phyloP scores from a whole-genome alignment of 1,140 invertebrate species.

The Drosophila tani region DNA sequence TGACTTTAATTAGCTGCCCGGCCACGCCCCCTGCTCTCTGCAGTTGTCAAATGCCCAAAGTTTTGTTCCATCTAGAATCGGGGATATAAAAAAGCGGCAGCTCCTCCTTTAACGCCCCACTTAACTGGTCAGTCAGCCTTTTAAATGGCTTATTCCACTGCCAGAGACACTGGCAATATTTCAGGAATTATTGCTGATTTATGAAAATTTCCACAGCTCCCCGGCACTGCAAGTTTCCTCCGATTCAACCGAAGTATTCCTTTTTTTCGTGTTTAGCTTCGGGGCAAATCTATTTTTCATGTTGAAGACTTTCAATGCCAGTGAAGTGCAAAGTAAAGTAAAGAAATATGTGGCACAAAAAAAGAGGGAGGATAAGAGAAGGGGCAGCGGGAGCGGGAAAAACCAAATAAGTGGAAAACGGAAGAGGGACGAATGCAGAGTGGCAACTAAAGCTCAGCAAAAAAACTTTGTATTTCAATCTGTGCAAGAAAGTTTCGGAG shows the following conservation, averaged over 20 bases:
- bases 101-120: constrained; percentile 33
- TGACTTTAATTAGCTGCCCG: constrained; percentile 68
- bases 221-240: constrained; percentile 39
- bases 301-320: constrained; percentile 69
- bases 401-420: constrained; percentile 72
- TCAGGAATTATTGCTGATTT: constrained; percentile 70
- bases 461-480: constrained; percentile 82
- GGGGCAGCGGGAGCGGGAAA: constrained; percentile 3
- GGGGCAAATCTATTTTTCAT: constrained; percentile 79
- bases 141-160: constrained; percentile 62
- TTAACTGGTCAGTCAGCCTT: constrained; percentile 47
- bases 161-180: constrained; percentile 73
- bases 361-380: background rate
- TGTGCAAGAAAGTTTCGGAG: constrained; percentile 74
- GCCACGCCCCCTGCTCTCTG: constrained; percentile 37
- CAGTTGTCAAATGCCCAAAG: constrained; percentile 64
- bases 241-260: constrained; percentile 15
- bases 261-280: constrained; percentile 27
- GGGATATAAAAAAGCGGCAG: constrained; percentile 7
- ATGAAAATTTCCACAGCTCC: constrained; percentile 63
- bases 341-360: constrained; percentile 62
- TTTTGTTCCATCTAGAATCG: constrained; percentile 22
- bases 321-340: constrained; percentile 55
- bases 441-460: constrained; percentile 60
- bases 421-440: constrained; percentile 43